Conservation (phyloP, 1,140 invertebrate genomes). For the Drosophila carrolli region DNA sequence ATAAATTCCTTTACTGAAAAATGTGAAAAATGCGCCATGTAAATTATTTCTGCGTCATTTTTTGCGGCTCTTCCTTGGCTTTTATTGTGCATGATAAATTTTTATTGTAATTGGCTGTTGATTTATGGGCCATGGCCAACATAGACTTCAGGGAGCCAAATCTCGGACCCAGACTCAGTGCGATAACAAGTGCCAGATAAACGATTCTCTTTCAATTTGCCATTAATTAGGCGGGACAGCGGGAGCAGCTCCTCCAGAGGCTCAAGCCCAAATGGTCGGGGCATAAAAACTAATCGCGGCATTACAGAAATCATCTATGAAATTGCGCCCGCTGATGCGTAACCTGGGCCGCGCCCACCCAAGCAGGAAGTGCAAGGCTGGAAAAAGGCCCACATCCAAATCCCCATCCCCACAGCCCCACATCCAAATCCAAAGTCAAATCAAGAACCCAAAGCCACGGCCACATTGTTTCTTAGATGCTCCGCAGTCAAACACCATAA, state of each 20-base stretch:
- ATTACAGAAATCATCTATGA: slow-evolving; percentile 68
- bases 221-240: slow-evolving; percentile 34
- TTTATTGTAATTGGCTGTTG: slow-evolving; percentile 82
- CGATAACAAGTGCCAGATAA: slow-evolving; percentile 64
- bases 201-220: slow-evolving; percentile 61
- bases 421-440: slow-evolving; percentile 13
- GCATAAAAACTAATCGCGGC: slow-evolving; percentile 74
- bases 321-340: slow-evolving; percentile 67
- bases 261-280: slow-evolving; percentile 44
- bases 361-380: slow-evolving; percentile 58
- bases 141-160: slow-evolving; percentile 23
- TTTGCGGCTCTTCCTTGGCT: slow-evolving; percentile 15
- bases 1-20: slow-evolving; percentile 74
- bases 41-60: slow-evolving; percentile 74
- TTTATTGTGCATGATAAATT: slow-evolving; percentile 82
- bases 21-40: slow-evolving; percentile 80
- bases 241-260: slow-evolving; percentile 1
- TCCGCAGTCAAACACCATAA: slow-evolving; percentile 68
- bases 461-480: slow-evolving; percentile 56
- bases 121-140: slow-evolving; percentile 62
- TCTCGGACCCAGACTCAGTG: slow-evolving; percentile 21
- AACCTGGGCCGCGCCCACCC: slow-evolving; percentile 49
- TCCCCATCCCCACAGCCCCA: background rate
- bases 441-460: slow-evolving; percentile 5
- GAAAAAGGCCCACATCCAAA: background rate